A percentile compares a stretch with the other conserved stretches of the same genome.
Conservation (phyloP, 2,797 vertebrate genomes). For the Gambelia wislizenii region DNA sequence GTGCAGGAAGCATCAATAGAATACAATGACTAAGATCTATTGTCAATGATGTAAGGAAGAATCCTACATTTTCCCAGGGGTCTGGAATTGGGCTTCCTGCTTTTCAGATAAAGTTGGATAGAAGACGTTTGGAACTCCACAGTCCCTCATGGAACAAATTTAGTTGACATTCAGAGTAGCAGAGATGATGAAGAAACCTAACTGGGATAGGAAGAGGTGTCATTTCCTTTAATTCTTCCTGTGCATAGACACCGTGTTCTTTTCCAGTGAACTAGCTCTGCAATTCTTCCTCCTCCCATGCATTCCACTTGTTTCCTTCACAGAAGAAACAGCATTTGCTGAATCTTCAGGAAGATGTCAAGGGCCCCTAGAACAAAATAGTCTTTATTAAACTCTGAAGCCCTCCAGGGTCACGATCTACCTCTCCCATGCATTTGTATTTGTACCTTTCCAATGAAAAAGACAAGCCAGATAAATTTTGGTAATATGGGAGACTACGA, state of each 20-base stretch:
- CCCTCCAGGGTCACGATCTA: neutral
- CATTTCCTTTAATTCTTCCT: neutral
- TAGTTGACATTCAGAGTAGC: neutral
- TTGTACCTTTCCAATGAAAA: neutral
- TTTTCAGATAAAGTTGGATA: neutral
- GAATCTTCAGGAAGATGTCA: conserved; percentile 20
- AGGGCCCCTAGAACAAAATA: neutral
- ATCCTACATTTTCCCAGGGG: too few relatives aligned
- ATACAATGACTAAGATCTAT: too few relatives aligned
- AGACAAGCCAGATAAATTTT: neutral
- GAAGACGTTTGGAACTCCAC: neutral
- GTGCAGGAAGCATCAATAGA: too few relatives aligned
- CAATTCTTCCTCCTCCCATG: neutral
- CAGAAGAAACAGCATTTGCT: conserved; percentile 21
- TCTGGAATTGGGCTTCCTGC: too few relatives aligned
- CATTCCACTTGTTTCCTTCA: neutral
- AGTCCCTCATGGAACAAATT: neutral
- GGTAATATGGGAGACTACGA: neutral
- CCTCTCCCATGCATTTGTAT: conserved; percentile 4
- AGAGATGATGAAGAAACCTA: neutral
- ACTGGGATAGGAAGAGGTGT: neutral
- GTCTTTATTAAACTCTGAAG: neutral
- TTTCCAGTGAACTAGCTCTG: neutral
- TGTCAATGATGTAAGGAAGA: too few relatives aligned
- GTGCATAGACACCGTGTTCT: neutral